These are phyloP conservation scores for Caenorhabditis sp. DNA, from an alignment of 2,888 invertebrate genomes.

Conservation along the genomic window DNA sequence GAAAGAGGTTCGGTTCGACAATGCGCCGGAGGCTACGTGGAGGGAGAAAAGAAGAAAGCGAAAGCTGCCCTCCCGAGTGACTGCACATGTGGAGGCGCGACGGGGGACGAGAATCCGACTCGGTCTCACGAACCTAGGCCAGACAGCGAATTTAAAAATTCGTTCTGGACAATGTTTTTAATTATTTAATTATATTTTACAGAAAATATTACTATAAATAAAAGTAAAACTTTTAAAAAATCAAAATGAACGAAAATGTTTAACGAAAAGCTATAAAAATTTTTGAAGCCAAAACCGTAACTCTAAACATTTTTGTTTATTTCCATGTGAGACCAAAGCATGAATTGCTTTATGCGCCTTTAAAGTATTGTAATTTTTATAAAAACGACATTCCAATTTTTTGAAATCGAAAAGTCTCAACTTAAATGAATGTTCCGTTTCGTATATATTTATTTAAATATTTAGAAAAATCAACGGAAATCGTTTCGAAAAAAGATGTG, in stretches of 20 bases:
- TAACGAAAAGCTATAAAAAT: no score
- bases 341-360: background rate
- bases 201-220: background rate
- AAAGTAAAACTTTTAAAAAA: background rate
- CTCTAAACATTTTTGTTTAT: no score
- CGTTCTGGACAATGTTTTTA: no score
- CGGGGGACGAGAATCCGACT: slow-evolving; percentile 5
- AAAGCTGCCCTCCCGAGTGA: slow-evolving; percentile 30
- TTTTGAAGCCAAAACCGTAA: background rate
- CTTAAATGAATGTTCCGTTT: no score
- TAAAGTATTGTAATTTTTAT: background rate
- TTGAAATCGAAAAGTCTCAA: no score
- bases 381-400: background rate
- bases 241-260: no score
- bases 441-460: no score
- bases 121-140: slow-evolving; percentile 3
- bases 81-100: slow-evolving; percentile 44
- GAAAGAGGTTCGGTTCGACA: slow-evolving; percentile 19
- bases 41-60: slow-evolving; percentile 49
- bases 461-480: no score
- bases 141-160: background rate
- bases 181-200: background rate
- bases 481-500: no score
- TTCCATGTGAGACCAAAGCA: background rate
- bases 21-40: slow-evolving; percentile 38